Evolutionary conservation across 2,113 vertebrate species (phyloP).

Genomic region (Percina caprodes): DNA sequence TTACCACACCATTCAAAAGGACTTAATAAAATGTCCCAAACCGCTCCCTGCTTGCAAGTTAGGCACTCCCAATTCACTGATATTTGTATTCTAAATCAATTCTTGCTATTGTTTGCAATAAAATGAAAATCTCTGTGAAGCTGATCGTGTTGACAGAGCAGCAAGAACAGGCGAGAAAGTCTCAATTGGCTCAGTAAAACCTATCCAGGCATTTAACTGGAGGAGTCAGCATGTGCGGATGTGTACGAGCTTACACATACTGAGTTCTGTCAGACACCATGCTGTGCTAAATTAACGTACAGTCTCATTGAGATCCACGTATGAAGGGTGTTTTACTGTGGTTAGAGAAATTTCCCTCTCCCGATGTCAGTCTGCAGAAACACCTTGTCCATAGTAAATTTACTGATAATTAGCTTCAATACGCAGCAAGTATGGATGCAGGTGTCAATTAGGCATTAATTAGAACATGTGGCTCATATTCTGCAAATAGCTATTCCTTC

Average conservation of each 20-base stretch:
- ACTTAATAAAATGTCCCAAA: conserved; percentile 33
- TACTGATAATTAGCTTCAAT: conserved; percentile 60
- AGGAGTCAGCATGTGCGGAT: conserved; percentile 42
- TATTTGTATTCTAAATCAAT: neutral
- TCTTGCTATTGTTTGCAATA: conserved; percentile 4
- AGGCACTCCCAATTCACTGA: neutral
- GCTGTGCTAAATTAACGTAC: conserved; percentile 55
- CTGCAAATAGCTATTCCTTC: neutral
- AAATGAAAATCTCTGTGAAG: neutral
- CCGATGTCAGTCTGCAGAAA: conserved; percentile 43
- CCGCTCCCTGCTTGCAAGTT: conserved; percentile 4
- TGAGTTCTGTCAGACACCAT: conserved; percentile 56
- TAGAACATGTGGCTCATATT: conserved; percentile 27
- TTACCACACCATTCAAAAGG: conserved; percentile 60
- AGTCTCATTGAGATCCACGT: conserved; percentile 68
- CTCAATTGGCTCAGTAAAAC: conserved; percentile 47
- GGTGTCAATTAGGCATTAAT: conserved; percentile 42
- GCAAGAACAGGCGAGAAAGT: conserved; percentile 19
- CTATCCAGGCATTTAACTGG: conserved; percentile 30
- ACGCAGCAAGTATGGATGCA: conserved; percentile 28
- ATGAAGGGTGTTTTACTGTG: conserved; percentile 59
- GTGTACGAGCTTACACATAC: conserved; percentile 46
- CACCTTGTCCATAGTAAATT: conserved; percentile 32
- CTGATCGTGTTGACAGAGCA: conserved; percentile 25
- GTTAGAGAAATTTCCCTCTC: conserved; percentile 37